These are phyloP conservation scores for Petrocephalus sullivani DNA, from an alignment of 2,797 vertebrate species.

Conservation along the genomic window DNA sequence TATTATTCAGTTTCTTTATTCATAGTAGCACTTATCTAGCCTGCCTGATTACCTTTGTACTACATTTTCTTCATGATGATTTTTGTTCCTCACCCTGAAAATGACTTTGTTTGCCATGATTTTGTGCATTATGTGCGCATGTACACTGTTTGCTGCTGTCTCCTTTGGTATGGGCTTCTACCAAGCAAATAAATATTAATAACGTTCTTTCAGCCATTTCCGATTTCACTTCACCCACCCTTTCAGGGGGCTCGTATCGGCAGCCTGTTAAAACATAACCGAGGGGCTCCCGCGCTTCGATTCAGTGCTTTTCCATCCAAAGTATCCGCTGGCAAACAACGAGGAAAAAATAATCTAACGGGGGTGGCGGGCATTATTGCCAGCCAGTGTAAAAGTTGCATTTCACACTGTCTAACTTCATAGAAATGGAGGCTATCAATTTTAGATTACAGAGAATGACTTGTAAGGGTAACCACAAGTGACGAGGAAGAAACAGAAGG, in stretches of 20 bases:
- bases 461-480: conserved; percentile 4
- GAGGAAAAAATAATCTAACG: neutral
- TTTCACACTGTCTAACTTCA: conserved; percentile 30
- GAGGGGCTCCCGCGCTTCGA: neutral
- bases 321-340: conserved; percentile 8
- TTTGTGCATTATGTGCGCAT: neutral
- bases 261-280: conserved; percentile 18
- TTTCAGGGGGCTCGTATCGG: neutral
- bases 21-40: neutral
- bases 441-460: conserved; percentile 23
- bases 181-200: conserved; percentile 21
- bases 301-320: conserved; percentile 14
- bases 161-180: conserved; percentile 1
- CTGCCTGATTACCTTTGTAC: neutral
- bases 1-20: neutral
- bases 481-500: neutral
- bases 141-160: neutral
- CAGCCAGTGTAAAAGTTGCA: conserved; percentile 25
- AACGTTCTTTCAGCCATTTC: conserved; percentile 17
- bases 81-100: neutral
- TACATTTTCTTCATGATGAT: neutral
- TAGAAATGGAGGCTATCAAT: conserved; percentile 24
- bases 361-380: conserved; percentile 16
- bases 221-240: neutral
- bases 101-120: neutral